These are phyloP conservation scores for Eristalis pertinax DNA, from an alignment of 2,888 invertebrate genomes.

Conservation along the genomic window DNA sequence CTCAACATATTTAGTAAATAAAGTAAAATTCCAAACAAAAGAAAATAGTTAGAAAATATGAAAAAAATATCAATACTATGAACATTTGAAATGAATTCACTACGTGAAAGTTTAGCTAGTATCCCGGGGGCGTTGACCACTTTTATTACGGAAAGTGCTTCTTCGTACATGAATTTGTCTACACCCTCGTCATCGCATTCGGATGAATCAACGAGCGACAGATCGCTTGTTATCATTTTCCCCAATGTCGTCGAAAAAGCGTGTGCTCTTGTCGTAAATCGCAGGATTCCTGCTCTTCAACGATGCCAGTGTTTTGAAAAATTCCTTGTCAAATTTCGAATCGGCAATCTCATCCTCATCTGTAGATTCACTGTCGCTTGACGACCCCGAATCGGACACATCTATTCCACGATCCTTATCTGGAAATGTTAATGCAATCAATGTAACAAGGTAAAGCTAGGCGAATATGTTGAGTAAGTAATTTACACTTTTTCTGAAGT, in stretches of 20 bases:
- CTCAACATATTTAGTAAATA: conserved; percentile 56
- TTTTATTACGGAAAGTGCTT: conserved; percentile 78
- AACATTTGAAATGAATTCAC: conserved; percentile 76
- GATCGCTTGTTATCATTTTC: conserved; percentile 77
- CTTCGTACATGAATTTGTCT: conserved; percentile 71
- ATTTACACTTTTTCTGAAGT: conserved; percentile 89
- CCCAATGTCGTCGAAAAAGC: conserved; percentile 85
- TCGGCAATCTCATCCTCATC: conserved; percentile 78
- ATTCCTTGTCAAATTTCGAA: conserved; percentile 87
- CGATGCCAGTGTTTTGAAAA: conserved; percentile 91
- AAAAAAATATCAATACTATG: conserved; percentile 32
- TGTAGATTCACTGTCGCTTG: conserved; percentile 77
- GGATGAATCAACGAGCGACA: conserved; percentile 85
- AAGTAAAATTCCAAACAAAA: conserved; percentile 13
- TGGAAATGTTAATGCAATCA: conserved; percentile 58
- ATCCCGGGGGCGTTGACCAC: conserved; percentile 77
- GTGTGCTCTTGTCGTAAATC: conserved; percentile 90
- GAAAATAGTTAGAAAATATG: neutral
- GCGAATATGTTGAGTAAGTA: neutral
- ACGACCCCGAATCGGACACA: conserved; percentile 76
- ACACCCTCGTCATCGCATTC: conserved; percentile 74
- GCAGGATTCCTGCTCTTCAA: conserved; percentile 94
- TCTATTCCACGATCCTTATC: conserved; percentile 78
- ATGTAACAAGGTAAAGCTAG: conserved; percentile 1
- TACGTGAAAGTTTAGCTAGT: conserved; percentile 79